Evolutionary conservation across 2,113 vertebrate species (phyloP).

Genomic region (Miniopterus natalensis): DNA sequence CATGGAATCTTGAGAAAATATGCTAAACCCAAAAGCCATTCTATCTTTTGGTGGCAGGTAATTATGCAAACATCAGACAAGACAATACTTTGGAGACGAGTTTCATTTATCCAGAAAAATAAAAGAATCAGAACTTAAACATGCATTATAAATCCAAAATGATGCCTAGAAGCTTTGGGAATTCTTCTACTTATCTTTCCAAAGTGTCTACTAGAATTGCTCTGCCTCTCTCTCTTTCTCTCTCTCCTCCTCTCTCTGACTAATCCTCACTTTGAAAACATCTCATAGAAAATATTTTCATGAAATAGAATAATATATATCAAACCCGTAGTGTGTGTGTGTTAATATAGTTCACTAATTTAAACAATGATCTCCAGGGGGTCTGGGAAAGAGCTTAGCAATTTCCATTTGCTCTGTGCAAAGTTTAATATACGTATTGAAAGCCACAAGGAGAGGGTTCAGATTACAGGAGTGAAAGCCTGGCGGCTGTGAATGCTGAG

Average conservation of each 20-base stretch:
- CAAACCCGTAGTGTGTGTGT: background rate
- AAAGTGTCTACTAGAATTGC: background rate
- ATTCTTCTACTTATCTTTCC: background rate
- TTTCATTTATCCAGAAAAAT: background rate
- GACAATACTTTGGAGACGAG: background rate
- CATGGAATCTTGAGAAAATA: background rate
- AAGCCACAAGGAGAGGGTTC: slow-evolving; percentile 36
- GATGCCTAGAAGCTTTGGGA: background rate
- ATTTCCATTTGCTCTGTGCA: slow-evolving; percentile 66
- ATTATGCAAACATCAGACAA: background rate
- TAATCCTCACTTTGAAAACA: background rate
- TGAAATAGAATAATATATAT: background rate
- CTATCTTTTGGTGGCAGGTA: background rate
- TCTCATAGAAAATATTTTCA: slow-evolving; percentile 37
- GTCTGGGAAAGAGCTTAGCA: background rate
- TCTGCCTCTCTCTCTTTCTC: background rate
- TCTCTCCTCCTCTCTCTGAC: background rate
- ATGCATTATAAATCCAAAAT: background rate
- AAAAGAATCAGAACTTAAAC: background rate
- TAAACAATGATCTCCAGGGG: background rate
- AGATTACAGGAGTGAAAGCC: background rate
- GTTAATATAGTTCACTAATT: slow-evolving; percentile 35
- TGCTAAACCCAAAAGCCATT: background rate
- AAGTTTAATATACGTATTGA: slow-evolving; percentile 51
- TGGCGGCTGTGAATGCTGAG: background rate